Evolutionary conservation across 2,113 vertebrate genomes (phyloP).

Genomic region (Scortum barcoo): DNA sequence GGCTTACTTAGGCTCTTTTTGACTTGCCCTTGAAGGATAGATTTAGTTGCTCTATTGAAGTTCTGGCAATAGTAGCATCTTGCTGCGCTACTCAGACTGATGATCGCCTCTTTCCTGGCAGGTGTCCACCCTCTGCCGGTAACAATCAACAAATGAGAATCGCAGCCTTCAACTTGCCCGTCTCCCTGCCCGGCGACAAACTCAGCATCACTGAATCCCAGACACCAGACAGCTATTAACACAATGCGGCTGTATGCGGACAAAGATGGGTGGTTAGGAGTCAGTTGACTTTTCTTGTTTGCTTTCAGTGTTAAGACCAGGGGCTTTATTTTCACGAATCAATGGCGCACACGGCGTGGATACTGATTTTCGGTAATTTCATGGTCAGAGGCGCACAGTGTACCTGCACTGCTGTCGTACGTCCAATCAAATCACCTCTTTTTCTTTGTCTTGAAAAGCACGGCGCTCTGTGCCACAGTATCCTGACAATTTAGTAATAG

Average conservation of each 20-base stretch:
- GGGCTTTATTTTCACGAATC: slow-evolving; percentile 47
- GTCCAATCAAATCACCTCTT: slow-evolving; percentile 47
- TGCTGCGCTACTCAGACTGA: slow-evolving; percentile 78
- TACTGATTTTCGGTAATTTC: slow-evolving; percentile 52
- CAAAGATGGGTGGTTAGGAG: slow-evolving; percentile 30
- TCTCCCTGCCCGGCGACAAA: slow-evolving; percentile 61
- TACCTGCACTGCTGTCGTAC: slow-evolving; percentile 34
- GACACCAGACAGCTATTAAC: slow-evolving; percentile 67
- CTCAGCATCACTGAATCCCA: slow-evolving; percentile 40
- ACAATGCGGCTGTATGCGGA: slow-evolving; percentile 42
- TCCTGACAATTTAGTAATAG: slow-evolving; percentile 46
- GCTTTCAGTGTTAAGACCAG: slow-evolving; percentile 47
- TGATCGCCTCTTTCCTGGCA: slow-evolving; percentile 78
- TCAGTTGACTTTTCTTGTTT: slow-evolving; percentile 55
- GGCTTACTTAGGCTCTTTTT: slow-evolving; percentile 60
- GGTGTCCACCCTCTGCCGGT: slow-evolving; percentile 78
- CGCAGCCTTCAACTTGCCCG: slow-evolving; percentile 56
- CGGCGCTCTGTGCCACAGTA: neutral
- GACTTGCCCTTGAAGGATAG: slow-evolving; percentile 77
- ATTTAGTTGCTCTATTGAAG: slow-evolving; percentile 74
- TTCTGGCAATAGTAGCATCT: slow-evolving; percentile 73
- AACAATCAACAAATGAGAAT: slow-evolving; percentile 84
- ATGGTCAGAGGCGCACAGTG: slow-evolving; percentile 23
- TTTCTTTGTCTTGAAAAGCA: slow-evolving; percentile 41
- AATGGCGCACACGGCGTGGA: neutral